Evolutionary conservation across 2,113 vertebrate genomes (phyloP), one percentile per base, ranked within the genome.

Genomic region (Atrichornis clamosus): DNA sequence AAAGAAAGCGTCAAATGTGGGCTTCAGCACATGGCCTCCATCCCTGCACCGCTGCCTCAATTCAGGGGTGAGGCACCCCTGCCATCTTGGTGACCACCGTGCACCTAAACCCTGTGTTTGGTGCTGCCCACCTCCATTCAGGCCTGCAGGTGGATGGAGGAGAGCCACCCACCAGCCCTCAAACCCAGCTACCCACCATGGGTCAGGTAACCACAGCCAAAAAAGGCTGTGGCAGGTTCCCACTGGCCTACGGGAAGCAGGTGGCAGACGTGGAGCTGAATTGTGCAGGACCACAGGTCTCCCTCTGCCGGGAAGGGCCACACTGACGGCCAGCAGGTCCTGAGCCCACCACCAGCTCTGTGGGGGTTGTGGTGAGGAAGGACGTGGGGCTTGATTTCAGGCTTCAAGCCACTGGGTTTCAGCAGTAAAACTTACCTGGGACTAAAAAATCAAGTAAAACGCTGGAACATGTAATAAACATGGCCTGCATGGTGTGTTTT

Each of bases 371-470:
- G 3, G n/a, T 5, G 6, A 73, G 13, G n/a, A 53, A n/a, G 4
- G 10, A 64, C 0, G 0, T 23, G 46, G 58, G 15, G 56, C 64
- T 37, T 0, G 5, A 68, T 81, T 90, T 35, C 76, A 72, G 72
- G 41, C 84, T 94, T 78, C 3, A 3, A 72, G 73, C 64, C 1
- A 2, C 92, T 55, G 24, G 17, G 49, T 94, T 81, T 89, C 87
- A 52, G 90, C 85, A 92, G 69, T 96, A 96, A 97, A 97, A 96
- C 89, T 84, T 97, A 93, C 95, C 92, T 96, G 85, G 80, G 92
- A 90, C 49, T 83, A 93, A 69, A 72, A 95, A 93, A 92, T 95
- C 88, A 89, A 94, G 88, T 95, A 96, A 95, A 96, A 90, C 20
- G 21, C 60, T 93, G 92, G 64, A 96, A 97, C 95, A 95, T 94